phyloP scores from a whole-genome alignment of 2,888 invertebrate species.

The Rhopalosiphum nymphaeae region DNA sequence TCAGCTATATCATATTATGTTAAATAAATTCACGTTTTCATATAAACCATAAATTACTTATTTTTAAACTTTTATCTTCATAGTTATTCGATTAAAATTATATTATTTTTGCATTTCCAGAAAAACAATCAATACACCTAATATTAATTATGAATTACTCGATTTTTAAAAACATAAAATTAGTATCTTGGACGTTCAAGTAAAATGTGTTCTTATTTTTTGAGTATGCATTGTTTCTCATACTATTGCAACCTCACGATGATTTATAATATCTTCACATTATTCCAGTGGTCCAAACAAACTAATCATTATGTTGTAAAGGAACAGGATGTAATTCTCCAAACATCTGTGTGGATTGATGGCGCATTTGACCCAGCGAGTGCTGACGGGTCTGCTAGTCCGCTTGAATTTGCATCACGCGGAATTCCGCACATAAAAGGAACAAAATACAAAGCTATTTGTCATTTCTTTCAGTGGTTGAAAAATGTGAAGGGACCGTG shows the following conservation, averaged over 20 bases:
- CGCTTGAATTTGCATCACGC: background rate
- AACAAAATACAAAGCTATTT: background rate
- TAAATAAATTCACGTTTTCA: background rate
- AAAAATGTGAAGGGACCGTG: background rate
- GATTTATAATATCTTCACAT: slow-evolving; percentile 5
- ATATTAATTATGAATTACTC: background rate
- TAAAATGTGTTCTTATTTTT: background rate
- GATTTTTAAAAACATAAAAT: background rate
- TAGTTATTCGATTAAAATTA: background rate
- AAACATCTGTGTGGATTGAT: slow-evolving; percentile 38
- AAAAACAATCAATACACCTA: background rate
- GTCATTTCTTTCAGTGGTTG: slow-evolving; percentile 1
- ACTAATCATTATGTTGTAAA: slow-evolving; percentile 14
- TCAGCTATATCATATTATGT: background rate
- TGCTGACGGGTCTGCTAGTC: background rate
- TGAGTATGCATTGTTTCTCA: background rate
- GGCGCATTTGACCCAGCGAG: background rate
- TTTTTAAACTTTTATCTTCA: background rate
- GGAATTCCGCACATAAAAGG: slow-evolving; percentile 5
- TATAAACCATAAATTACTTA: background rate
- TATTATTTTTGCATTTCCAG: background rate
- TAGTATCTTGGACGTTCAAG: background rate
- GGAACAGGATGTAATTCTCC: slow-evolving; percentile 21
- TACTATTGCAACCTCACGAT: background rate
- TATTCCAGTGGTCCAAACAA: slow-evolving; percentile 49